Percentiles rank a stretch among this genome's conserved stretches.
These are phyloP conservation scores for Mirza zaza DNA, from an alignment of 2,113 vertebrate species.

Conservation along the genomic window DNA sequence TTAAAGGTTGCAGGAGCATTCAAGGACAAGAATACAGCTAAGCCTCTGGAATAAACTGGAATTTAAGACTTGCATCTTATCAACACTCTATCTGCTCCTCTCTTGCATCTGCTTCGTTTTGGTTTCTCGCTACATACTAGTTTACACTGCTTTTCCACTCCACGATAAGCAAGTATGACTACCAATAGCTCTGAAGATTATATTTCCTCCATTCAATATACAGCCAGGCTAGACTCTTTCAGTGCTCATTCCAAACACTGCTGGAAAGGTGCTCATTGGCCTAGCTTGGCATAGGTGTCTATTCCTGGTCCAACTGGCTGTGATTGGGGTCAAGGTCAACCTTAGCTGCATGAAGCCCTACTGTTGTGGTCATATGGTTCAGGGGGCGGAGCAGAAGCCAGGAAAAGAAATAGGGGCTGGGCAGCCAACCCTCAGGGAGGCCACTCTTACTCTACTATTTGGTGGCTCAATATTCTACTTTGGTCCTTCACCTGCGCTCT, in stretches of 20 bases:
- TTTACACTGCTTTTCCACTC: background rate
- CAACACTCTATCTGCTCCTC: background rate
- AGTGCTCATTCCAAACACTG: background rate
- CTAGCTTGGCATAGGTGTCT: background rate
- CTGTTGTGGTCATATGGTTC: background rate
- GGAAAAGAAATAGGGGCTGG: background rate
- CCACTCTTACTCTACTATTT: background rate
- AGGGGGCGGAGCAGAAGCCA: background rate
- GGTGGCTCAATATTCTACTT: background rate
- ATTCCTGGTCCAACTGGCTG: background rate
- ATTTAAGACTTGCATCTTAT: background rate
- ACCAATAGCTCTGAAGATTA: background rate
- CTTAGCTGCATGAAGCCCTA: background rate
- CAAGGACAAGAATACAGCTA: background rate
- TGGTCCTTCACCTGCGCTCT: background rate
- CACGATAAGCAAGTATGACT: background rate
- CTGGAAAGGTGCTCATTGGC: background rate
- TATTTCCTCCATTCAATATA: slow-evolving; percentile 1
- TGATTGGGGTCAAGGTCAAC: background rate
- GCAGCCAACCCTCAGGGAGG: background rate
- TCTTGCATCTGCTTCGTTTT: background rate
- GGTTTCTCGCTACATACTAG: background rate
- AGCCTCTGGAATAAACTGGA: background rate
- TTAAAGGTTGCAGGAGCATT: background rate
- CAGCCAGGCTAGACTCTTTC: background rate